Percentiles rank a stretch among this genome's conserved stretches.
phyloP scores from a whole-genome alignment of 2,888 invertebrate species.

The Litoditis marina region DNA sequence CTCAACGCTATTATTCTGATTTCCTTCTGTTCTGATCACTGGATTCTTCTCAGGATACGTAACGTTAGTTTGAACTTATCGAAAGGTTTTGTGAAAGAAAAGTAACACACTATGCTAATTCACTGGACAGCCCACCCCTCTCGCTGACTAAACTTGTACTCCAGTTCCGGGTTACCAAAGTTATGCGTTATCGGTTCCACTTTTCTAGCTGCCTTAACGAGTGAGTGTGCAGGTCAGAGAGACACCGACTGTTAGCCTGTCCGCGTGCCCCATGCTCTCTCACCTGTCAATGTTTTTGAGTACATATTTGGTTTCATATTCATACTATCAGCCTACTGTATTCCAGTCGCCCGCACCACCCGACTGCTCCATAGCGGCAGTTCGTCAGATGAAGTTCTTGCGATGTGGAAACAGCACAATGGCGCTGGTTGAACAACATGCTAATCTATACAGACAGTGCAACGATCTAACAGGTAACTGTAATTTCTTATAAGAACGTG shows the following conservation, averaged over 20 bases:
- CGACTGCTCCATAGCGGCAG: conserved; percentile 14
- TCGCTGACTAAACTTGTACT: no score
- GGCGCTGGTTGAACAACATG: conserved; percentile 29
- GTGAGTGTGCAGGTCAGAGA: no score
- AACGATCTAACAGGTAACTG: conserved; percentile 36
- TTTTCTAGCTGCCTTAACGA: no score
- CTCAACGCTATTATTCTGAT: conserved; percentile 28
- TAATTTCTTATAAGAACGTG: not conserved
- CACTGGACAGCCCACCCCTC: no score
- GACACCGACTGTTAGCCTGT: no score
- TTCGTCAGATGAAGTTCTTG: conserved; percentile 17
- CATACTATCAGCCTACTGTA: no score
- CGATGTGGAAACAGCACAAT: conserved; percentile 25
- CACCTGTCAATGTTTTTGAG: no score
- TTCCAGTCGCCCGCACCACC: conserved; percentile 23
- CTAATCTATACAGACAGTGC: conserved; percentile 33
- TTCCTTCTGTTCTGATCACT: conserved; percentile 34
- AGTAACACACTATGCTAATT: no score
- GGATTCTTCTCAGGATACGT: conserved; percentile 32
- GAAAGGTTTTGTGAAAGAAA: not conserved
- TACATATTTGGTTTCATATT: no score
- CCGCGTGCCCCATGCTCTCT: no score
- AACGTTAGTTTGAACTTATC: conserved; percentile 6
- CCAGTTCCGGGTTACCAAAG: no score
- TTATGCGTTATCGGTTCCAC: no score